Percentiles rank a stretch among this genome's conserved stretches.
These are phyloP conservation scores for Eulacestoma nigropectus DNA, from an alignment of 2,113 vertebrate species.

Conservation along the genomic window DNA sequence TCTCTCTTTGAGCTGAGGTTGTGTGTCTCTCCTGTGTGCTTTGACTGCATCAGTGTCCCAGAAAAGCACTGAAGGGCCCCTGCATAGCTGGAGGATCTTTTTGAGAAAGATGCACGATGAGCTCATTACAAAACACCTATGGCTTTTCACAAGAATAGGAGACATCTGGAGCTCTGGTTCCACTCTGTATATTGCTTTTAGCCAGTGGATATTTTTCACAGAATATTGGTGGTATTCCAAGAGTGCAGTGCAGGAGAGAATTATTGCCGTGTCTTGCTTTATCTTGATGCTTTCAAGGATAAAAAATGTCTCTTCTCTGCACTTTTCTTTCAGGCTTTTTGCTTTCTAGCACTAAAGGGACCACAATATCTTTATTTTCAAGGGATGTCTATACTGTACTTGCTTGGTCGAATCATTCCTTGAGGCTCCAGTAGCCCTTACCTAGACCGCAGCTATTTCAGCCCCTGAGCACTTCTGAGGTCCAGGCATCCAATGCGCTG, in stretches of 20 bases:
- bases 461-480: neutral
- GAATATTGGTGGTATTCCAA: neutral
- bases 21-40: neutral
- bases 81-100: neutral
- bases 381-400: neutral
- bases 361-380: neutral
- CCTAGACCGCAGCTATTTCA: neutral
- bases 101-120: neutral
- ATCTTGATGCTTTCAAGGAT: conserved; percentile 12
- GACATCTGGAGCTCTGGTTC: neutral
- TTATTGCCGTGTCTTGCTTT: neutral
- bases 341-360: neutral
- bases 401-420: neutral
- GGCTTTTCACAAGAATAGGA: neutral
- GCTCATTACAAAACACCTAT: neutral
- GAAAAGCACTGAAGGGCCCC: neutral
- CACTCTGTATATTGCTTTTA: neutral
- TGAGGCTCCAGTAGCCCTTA: neutral
- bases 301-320: neutral
- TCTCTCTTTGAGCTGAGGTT: neutral
- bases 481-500: neutral
- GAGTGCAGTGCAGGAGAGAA: neutral
- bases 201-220: neutral
- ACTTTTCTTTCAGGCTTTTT: neutral
- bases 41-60: neutral